phyloP scores from a whole-genome alignment of 2,797 vertebrate species.

The Buceros bicornis region DNA sequence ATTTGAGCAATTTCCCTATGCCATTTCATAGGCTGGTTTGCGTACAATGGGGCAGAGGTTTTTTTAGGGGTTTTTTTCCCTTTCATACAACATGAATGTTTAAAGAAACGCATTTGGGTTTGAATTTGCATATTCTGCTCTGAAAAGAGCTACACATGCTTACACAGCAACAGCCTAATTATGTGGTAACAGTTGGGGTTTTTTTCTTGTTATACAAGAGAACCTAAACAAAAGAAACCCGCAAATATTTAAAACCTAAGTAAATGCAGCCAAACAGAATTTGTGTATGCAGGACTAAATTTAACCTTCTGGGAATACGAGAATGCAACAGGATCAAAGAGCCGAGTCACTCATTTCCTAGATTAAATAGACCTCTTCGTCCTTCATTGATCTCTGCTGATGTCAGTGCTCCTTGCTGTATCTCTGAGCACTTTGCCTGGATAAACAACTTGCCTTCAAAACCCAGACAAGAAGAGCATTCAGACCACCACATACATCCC shows the following conservation, averaged over 20 bases:
- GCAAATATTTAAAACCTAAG: slow-evolving; percentile 70
- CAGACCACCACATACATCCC: neutral
- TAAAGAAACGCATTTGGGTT: slow-evolving; percentile 35
- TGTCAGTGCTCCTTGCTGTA: slow-evolving; percentile 58
- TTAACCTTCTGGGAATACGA: slow-evolving; percentile 63
- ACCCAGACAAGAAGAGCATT: slow-evolving; percentile 56
- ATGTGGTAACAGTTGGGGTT: slow-evolving; percentile 15
- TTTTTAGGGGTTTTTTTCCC: neutral
- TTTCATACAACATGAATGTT: neutral
- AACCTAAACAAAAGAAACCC: slow-evolving; percentile 71
- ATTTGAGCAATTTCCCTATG: neutral
- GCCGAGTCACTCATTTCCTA: slow-evolving; percentile 73
- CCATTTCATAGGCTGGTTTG: neutral
- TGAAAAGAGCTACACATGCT: slow-evolving; percentile 42
- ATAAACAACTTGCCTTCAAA: slow-evolving; percentile 63
- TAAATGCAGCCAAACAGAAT: slow-evolving; percentile 68
- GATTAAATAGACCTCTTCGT: slow-evolving; percentile 58
- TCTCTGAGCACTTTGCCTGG: slow-evolving; percentile 44
- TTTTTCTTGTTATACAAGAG: slow-evolving; percentile 56
- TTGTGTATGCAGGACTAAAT: slow-evolving; percentile 68
- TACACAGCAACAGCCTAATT: slow-evolving; percentile 65
- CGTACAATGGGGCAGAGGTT: neutral
- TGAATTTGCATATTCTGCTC: slow-evolving; percentile 61
- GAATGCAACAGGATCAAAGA: slow-evolving; percentile 75
- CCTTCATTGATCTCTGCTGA: slow-evolving; percentile 63